Percentiles rank a stretch among this genome's conserved stretches.
Evolutionary conservation across 2,113 vertebrate species (phyloP).

Genomic region (Seriola quinqueradiata): DNA sequence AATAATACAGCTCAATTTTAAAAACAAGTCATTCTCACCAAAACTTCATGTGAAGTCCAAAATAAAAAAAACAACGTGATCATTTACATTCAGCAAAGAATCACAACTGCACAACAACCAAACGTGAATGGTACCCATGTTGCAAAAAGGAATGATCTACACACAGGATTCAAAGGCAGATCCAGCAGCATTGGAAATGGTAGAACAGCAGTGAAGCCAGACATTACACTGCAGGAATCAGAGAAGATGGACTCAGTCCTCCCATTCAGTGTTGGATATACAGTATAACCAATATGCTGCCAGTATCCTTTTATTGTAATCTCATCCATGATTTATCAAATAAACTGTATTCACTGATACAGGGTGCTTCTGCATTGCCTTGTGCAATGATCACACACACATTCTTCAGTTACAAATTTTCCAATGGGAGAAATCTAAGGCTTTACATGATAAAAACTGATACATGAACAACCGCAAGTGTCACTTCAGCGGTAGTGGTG

Average conservation of each 20-base stretch:
- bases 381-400: background rate
- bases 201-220: background rate
- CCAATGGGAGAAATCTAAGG: constrained; percentile 8
- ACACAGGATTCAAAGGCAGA: constrained; percentile 27
- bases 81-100: constrained; percentile 69
- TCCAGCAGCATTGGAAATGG: constrained; percentile 26
- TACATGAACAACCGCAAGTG: background rate
- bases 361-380: background rate
- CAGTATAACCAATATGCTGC: background rate
- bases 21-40: constrained; percentile 56
- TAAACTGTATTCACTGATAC: background rate
- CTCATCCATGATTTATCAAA: background rate
- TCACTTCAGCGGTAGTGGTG: background rate
- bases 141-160: constrained; percentile 38
- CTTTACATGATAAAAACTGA: constrained; percentile 1
- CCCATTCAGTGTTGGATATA: background rate
- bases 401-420: constrained; percentile 2
- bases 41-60: constrained; percentile 52
- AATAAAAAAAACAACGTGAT: constrained; percentile 18
- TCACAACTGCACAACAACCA: constrained; percentile 50
- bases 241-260: background rate
- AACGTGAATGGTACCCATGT: constrained; percentile 21
- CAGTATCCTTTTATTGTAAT: background rate
- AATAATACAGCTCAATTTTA: constrained; percentile 60
- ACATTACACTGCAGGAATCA: background rate